Percentiles rank a stretch among this genome's conserved stretches.
These are phyloP conservation scores for Scytalopus superciliaris DNA, from an alignment of 2,113 vertebrate species.

Conservation along the genomic window DNA sequence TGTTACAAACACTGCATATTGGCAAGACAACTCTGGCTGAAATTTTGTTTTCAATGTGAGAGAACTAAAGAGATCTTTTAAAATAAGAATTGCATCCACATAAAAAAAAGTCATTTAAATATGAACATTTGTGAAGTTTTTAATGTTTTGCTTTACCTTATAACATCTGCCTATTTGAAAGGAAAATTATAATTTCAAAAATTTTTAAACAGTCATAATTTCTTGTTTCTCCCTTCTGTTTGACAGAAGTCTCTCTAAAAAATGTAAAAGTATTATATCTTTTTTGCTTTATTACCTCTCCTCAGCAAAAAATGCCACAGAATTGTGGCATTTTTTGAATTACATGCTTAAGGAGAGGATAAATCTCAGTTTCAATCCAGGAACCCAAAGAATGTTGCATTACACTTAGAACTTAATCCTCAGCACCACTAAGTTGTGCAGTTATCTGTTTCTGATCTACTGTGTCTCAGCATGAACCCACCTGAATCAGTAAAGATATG, in stretches of 20 bases:
- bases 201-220: not conserved
- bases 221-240: not conserved
- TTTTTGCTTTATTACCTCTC: not conserved
- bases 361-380: not conserved
- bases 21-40: not conserved
- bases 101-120: not conserved
- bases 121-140: not conserved
- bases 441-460: not conserved
- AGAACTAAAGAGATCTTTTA: not conserved
- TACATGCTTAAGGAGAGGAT: accelerated
- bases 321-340: not conserved
- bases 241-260: not conserved
- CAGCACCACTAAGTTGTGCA: not conserved
- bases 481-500: accelerated
- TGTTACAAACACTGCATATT: not conserved
- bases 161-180: not conserved
- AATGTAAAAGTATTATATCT: not conserved
- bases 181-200: not conserved
- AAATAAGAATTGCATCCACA: not conserved
- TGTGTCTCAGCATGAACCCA: not conserved
- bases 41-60: not conserved
- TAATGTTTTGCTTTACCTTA: not conserved
- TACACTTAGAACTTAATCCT: not conserved
- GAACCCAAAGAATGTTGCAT: not conserved
- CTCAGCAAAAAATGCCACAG: not conserved